Base-by-base conservation (phyloP, 2,888 invertebrate genomes). In the Melanophora roralis region DNA sequence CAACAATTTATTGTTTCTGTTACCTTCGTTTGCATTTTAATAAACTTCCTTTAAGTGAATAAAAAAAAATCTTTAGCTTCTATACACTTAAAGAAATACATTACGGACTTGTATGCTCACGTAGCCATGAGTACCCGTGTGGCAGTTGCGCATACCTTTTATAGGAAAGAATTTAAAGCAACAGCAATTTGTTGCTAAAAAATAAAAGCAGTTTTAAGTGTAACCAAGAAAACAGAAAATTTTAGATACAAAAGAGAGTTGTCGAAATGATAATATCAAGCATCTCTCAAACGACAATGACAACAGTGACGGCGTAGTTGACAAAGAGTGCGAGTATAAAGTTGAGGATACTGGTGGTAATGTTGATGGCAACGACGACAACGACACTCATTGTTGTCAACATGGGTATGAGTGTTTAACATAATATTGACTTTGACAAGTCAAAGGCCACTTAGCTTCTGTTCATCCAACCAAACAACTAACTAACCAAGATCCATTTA, bases 361-460 rank as follows among this genome's bases (percentile, higher is more conserved):
- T 62, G 67, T 40, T 11, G 53, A 68, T 43, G 38, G 76, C n/a
- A 69, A 51, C n/a, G 51, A 81, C 68, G 67, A 73, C 78, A 69
- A 73, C 60, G 69, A 81, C 74, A 75, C 75, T 72, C 78, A 72
- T 65, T 78, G 78, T 75, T 78, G 81, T 72, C 75, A 78, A 75
- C 72, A 72, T 55, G 68, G 68, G 47, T 78, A 64, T 72, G 82
- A 77, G 77, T 82, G 79, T 80, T 82, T 80, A 82, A 77, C 82
- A 77, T 64, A 71, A 80, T 77, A 82, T 80, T 74, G 82, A 82
- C 74, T 81, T 77, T 82, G 82, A 82, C 83, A 82, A 82, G 82
- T 82, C 83, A 83, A 83, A 83, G 83, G 83, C 83, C 82, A 82
- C 73, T 71, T 62, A 45, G 80, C 80, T 80, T 76, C 80, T 80